A percentile compares a stretch with the other conserved stretches of the same genome.
These are phyloP conservation scores for Ennomos fuscantarius DNA, from an alignment of 2,888 invertebrate species.

Conservation along the genomic window DNA sequence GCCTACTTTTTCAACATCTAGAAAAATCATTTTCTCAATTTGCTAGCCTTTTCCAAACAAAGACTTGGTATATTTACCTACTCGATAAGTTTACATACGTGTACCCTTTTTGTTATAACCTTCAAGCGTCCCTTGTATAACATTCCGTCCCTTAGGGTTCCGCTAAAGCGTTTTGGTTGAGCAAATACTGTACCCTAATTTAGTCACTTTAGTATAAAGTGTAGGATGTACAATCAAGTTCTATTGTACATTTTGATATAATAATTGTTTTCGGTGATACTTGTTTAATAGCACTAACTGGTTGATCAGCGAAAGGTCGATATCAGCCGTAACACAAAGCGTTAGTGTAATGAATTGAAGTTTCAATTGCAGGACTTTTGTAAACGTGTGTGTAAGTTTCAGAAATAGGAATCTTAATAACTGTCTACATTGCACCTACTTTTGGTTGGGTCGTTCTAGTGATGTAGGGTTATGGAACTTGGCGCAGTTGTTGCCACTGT, in stretches of 20 bases:
- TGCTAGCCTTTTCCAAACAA: too few species aligned
- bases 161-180: constrained; percentile 32
- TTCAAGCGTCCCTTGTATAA: constrained; percentile 5
- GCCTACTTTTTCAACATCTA: too few species aligned
- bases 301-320: too few species aligned
- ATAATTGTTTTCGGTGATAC: too few species aligned
- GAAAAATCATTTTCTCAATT: too few species aligned
- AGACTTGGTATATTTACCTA: neutral
- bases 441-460: constrained; percentile 15
- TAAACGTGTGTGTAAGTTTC: neutral
- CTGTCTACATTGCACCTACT: neutral
- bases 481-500: constrained; percentile 27
- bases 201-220: constrained; percentile 26
- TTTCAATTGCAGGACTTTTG: too few species aligned
- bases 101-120: constrained; percentile 12
- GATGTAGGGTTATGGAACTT: constrained; percentile 32
- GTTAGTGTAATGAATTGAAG: too few species aligned
- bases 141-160: constrained; percentile 25
- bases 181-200: constrained; percentile 34
- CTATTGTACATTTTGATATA: too few species aligned
- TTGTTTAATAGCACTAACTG: too few species aligned
- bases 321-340: too few species aligned
- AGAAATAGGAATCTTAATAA: neutral
- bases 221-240: neutral
- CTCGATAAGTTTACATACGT: constrained; percentile 6